Conservation (phyloP, 2,113 vertebrate species). For the Phylloscopus trochilus region DNA sequence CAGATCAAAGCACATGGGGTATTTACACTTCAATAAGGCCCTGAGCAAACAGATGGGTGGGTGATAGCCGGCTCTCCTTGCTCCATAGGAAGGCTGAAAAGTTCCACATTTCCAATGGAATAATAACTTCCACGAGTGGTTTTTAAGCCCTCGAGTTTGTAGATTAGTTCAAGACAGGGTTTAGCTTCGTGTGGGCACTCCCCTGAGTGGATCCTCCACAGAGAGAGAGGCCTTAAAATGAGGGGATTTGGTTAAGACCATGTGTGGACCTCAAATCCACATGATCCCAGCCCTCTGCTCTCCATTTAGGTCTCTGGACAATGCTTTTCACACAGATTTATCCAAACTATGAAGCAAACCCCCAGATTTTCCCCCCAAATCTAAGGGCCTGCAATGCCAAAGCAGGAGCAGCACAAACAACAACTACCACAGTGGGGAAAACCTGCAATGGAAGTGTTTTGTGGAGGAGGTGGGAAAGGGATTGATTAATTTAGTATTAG, state of each 20-base stretch:
- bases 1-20: background rate
- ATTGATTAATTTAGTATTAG: background rate
- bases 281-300: background rate
- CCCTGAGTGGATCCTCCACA: background rate
- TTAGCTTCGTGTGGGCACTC: fast-evolving
- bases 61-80: background rate
- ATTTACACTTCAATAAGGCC: background rate
- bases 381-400: fast-evolving
- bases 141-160: background rate
- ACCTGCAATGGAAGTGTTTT: background rate
- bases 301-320: fast-evolving
- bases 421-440: fast-evolving
- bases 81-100: background rate
- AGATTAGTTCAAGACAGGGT: background rate
- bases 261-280: background rate
- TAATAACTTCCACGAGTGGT: background rate
- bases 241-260: background rate
- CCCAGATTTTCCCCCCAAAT: background rate
- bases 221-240: background rate
- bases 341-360: background rate
- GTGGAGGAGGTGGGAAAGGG: background rate
- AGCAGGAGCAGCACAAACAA: background rate
- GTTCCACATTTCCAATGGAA: background rate
- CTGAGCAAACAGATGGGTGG: background rate
- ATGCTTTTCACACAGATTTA: background rate